Percentiles rank a stretch among this genome's conserved stretches.
Conservation (phyloP, 2,113 vertebrate genomes). For the Cnemophilus loriae region DNA sequence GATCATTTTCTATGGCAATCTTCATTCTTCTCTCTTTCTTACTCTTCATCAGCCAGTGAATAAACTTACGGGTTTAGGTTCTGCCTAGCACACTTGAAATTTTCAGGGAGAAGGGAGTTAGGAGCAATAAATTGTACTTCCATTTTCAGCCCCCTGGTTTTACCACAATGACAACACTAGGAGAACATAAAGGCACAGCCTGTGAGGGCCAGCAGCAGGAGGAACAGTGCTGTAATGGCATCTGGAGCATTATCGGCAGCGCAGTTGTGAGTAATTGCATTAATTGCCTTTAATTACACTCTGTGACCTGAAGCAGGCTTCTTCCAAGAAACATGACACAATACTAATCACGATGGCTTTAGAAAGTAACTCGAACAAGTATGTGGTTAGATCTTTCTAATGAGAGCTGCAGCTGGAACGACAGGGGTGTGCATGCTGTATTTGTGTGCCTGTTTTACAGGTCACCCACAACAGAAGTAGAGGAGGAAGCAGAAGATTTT, state of each 20-base stretch:
- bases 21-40: not conserved
- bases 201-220: not conserved
- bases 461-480: not conserved
- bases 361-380: conserved; percentile 22
- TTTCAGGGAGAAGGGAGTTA: not conserved
- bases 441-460: not conserved
- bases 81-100: not conserved
- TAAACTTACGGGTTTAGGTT: not conserved
- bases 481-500: not conserved
- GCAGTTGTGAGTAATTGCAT: conserved; percentile 50
- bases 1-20: not conserved
- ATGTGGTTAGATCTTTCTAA: not conserved
- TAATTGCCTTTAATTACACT: conserved; percentile 64
- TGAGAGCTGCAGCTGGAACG: not conserved
- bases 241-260: conserved; percentile 28
- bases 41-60: not conserved
- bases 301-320: conserved; percentile 33
- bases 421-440: accelerated
- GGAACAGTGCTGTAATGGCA: not conserved
- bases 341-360: not conserved
- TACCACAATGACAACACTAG: not conserved
- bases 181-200: not conserved
- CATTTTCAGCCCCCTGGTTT: not conserved
- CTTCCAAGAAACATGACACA: conserved; percentile 35
- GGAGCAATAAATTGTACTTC: not conserved